Evolutionary conservation across 2,888 invertebrate species (phyloP), one percentile per base, ranked within the genome.

Genomic region (Pemphredon lugubris): DNA sequence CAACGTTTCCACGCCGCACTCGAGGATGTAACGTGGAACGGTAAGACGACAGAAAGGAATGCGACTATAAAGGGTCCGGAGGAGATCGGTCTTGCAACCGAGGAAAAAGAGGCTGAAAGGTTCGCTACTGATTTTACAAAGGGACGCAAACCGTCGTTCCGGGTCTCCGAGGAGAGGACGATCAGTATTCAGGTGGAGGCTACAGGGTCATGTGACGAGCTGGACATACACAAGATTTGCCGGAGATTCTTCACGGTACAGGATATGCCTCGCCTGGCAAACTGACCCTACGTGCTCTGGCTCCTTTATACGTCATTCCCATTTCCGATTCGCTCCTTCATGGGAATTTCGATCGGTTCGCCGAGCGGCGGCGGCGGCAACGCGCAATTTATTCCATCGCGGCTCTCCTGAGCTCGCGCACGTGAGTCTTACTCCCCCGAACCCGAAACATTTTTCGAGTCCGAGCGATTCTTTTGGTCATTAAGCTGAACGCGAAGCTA

Each of bases 211-310:
- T 77, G 82, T 74, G 81, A 81, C 82, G 82, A 74, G 72, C 74
- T 83, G 84, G 83, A 84, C 85, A 77, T 75, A 84, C 79, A 84
- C 77, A 84, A 83, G 84, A 84, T 84, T 83, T 82, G 76, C 75
- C 73, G 80, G 71, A 79, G 83, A 84, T 85, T 83, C 84, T 81
- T 83, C 81, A 83, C 80, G 80, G 77, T 76, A 75, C 79, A 81
- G 82, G 83, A 81, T 83, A 83, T 81, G 81, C 80, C 81, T 78
- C 73, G 82, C 71, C 84, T 76, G 84, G 84, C 83, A 85, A 85
- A 85, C 85, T 83, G 85, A 84, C 79, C 81, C 84, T 84, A 85
- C 85, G 85, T 85, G 85, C 84, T 74, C 69, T 67, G 84, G 85
- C 84, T 84, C 75, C 82, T 80, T 79, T 83, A 83, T 84, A 81